Percentiles rank a stretch among this genome's conserved stretches.
Conservation (phyloP, 2,113 vertebrate species). For the Rhynchomys soricoides region DNA sequence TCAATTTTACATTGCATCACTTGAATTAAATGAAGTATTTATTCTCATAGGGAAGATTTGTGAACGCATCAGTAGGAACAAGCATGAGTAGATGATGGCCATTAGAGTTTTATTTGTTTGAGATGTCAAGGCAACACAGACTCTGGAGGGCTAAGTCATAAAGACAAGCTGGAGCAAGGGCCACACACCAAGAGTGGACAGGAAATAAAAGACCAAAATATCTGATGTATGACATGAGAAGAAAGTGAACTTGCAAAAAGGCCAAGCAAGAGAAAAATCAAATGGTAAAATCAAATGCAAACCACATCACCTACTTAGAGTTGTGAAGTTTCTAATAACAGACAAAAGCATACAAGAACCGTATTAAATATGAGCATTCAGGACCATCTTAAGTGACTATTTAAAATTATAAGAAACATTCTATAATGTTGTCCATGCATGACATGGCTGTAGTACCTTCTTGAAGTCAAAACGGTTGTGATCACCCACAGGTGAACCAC, state of each 20-base stretch:
- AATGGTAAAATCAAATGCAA: neutral
- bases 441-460: neutral
- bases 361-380: neutral
- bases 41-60: neutral
- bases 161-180: neutral
- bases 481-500: neutral
- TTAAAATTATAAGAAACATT: neutral
- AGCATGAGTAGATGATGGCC: neutral
- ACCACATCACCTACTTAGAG: neutral
- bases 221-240: neutral
- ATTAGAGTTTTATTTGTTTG: neutral
- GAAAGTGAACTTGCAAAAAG: no score
- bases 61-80: neutral
- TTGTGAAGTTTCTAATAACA: neutral
- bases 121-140: conserved; percentile 1
- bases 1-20: neutral
- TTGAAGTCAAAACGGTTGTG: neutral
- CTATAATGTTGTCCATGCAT: neutral
- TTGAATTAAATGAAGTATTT: neutral
- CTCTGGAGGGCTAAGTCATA: neutral
- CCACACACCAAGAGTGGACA: neutral
- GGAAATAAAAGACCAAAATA: neutral
- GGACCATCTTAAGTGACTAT: neutral
- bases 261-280: neutral
- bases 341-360: neutral